Evolutionary conservation across 1,140 invertebrate species (phyloP), one percentile per base, ranked within the genome.

Genomic region (Triops cancriformis): DNA sequence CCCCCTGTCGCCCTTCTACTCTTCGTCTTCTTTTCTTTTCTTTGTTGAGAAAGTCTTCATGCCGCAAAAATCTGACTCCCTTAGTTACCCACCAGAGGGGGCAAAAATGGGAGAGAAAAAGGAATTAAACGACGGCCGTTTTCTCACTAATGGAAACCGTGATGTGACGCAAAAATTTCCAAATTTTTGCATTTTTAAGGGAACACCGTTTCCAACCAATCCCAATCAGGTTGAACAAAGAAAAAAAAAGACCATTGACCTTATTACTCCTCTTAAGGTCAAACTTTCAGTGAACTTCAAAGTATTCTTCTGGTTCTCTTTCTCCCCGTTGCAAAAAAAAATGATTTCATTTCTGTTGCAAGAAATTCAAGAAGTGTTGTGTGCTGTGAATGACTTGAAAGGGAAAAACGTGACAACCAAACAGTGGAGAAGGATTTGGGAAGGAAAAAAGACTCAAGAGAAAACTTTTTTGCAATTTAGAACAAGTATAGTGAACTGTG

Each of bases 21-120:
- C 12, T 26, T 74, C 26, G n/a, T 14, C 73, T 74, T 31, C 37
- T 12, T 75, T 76, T 77, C 73, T 43, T 43, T 74, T 75, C 75
- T 27, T 26, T 75, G n/a, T 41, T 23, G 51, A 18, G 3, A 64
- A 64, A 64, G 1, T 14, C 51, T 64, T 14, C 51, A 6, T 64
- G 23, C 51, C 5, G 0, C 10, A 37, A 37, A 37, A 37, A 37
- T 37, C 7, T 37, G 31, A 37, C 31, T 37, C n/a, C n/a, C 31
- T 37, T 37, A 4, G 31, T 37, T 37, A 37, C 7, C 31, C 31
- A 31, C 18, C 27, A n/a, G 73, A 18, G 26, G 37, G n/a, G n/a
- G 18, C 26, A 76, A 31, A 14, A 43, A 51, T 76, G 0, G 37
- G 18, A 12, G 26, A 6, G 37, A n/a, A 27, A n/a, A n/a, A n/a